Evolutionary conservation across 2,113 vertebrate genomes (phyloP), one percentile per base, ranked within the genome.

Genomic region (Oxyruncus cristatus): DNA sequence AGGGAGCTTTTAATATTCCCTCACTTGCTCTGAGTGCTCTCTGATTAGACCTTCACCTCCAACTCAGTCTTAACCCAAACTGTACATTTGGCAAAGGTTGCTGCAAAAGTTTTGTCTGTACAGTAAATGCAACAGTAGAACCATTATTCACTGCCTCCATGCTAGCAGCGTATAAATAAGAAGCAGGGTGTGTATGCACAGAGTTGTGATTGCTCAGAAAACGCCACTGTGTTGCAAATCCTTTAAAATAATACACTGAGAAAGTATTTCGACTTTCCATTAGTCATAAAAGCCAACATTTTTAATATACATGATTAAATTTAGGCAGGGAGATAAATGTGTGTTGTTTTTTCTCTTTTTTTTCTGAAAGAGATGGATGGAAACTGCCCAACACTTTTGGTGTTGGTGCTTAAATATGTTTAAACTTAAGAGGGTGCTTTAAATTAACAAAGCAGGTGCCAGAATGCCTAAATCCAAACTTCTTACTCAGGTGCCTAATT

Each of bases 1-100:
- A 88, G 71, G 82, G 90, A 93, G 75, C 55, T 78, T 85, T 95
- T 95, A 91, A 77, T 92, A 92, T 95, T 93, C 80, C 89, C 80
- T 94, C 50, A 37, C 93, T 94, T 56, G 72, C 79, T 92, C 85
- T 73, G 79, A 93, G 92, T 92, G 95, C 85, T 93, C 85, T 85
- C 92, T 93, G 95, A 95, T 92, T 52, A 95, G 88, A 88, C 82
- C 93, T 93, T 67, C 78, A 95, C 59, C 88, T 93, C 79, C 65
- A 86, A 75, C 85, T 77, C 4, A 0, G 32, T 78, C 15, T 85
- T 89, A 93, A 70, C 78, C 89, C 87, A 82, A 71, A 88, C 66
- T 89, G 74, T 88, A 88, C 28, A 23, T 83, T 92, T 97, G 92
- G 90, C 88, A 95, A 66, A 80, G 88, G 67, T 47, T 82, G 41